Conservation (phyloP, 2,888 invertebrate genomes). For the Pheosia gnoma region DNA sequence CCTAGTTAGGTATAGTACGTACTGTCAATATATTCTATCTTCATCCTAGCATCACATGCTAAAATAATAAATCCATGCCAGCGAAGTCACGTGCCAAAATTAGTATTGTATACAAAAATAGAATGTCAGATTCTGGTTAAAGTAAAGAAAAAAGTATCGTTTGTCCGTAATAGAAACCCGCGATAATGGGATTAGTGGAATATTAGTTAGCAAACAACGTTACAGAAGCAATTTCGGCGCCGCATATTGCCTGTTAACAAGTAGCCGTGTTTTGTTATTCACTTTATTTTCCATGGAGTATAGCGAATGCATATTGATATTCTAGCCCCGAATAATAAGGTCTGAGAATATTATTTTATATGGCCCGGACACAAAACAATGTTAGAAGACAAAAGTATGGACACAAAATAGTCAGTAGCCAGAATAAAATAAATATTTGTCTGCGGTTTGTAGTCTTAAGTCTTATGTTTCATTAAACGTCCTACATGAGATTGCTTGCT, state of each 20-base stretch:
- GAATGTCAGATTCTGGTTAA: slow-evolving; percentile 32
- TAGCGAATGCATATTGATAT: slow-evolving; percentile 12
- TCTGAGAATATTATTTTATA: neutral
- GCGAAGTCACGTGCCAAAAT: neutral
- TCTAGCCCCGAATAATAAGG: neutral
- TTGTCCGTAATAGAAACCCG: slow-evolving; percentile 54
- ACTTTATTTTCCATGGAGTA: slow-evolving; percentile 41
- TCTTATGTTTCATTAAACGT: too few relatives aligned
- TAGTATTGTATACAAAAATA: slow-evolving; percentile 31
- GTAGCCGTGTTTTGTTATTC: slow-evolving; percentile 44
- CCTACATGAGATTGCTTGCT: too few relatives aligned
- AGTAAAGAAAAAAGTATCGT: slow-evolving; percentile 46
- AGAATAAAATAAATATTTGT: too few relatives aligned
- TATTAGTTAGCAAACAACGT: slow-evolving; percentile 80
- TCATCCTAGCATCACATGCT: too few relatives aligned
- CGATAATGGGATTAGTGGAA: slow-evolving; percentile 72
- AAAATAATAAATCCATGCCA: slow-evolving; percentile 5
- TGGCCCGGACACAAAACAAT: neutral
- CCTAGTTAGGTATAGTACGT: too few relatives aligned
- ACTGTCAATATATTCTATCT: too few relatives aligned
- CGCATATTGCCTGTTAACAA: slow-evolving; percentile 82
- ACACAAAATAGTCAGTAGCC: too few relatives aligned
- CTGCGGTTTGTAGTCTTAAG: too few relatives aligned
- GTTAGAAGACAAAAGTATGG: neutral
- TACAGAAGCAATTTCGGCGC: slow-evolving; percentile 81